These are phyloP conservation scores for Tetranychus cinnabarinus DNA, from an alignment of 1,140 invertebrate genomes.

Conservation along the genomic window DNA sequence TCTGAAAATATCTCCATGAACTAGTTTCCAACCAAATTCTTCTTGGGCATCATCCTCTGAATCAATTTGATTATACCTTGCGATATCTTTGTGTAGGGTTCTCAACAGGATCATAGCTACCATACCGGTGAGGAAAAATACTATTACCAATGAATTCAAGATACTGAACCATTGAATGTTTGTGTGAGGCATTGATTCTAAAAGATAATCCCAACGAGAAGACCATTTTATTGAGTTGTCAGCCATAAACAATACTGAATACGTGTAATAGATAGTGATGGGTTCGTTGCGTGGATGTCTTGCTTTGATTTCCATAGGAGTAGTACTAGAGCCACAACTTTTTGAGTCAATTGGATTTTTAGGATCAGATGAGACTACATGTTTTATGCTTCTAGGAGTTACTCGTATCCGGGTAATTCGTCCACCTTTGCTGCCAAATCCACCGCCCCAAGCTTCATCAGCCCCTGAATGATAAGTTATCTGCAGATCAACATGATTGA, in stretches of 20 bases:
- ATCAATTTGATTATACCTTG: constrained; percentile 76
- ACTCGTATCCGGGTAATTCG: constrained; percentile 66
- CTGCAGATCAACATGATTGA: constrained; percentile 84
- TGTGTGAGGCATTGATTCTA: constrained; percentile 91
- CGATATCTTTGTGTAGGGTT: constrained; percentile 94
- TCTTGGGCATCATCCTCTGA: constrained; percentile 80
- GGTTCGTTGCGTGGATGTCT: constrained; percentile 25
- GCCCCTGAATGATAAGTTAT: constrained; percentile 76
- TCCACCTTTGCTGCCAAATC: constrained; percentile 50
- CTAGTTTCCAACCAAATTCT: constrained; percentile 97
- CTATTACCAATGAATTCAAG: constrained; percentile 33
- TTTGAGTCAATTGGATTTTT: constrained; percentile 26
- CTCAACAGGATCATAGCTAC: constrained; percentile 95
- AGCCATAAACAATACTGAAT: constrained; percentile 41
- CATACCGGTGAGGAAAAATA: constrained; percentile 68
- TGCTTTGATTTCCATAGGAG: constrained; percentile 41
- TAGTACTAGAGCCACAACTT: constrained; percentile 23
- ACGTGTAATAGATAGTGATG: constrained; percentile 56
- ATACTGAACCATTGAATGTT: constrained; percentile 92
- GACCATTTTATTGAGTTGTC: constrained; percentile 86
- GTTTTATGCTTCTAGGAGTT: constrained; percentile 49
- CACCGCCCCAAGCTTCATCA: constrained; percentile 54
- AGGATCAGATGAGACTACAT: constrained; percentile 17
- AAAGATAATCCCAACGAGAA: constrained; percentile 95
- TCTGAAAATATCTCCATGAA: constrained; percentile 81